Conservation (phyloP, 2,888 invertebrate species). For the Oasisia sp. region DNA sequence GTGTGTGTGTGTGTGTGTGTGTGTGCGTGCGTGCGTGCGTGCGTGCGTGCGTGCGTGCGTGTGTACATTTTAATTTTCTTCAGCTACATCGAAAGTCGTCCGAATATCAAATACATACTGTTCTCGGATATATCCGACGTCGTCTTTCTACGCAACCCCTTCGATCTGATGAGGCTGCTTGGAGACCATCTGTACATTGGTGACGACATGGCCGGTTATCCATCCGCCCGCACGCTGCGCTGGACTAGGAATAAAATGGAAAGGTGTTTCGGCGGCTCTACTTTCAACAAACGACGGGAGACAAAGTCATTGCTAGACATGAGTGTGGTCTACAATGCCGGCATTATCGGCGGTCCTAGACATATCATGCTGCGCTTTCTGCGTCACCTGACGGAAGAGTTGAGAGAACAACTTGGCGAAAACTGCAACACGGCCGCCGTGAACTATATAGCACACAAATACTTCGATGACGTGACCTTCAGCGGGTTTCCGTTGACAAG, state of each 20-base stretch:
- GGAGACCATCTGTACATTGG: constrained; percentile 20
- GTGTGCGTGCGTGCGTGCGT: too few species aligned
- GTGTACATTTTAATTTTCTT: too few species aligned
- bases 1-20: too few species aligned
- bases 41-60: too few species aligned
- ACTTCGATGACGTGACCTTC: neutral
- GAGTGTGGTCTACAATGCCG: neutral
- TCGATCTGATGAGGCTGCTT: constrained; percentile 1
- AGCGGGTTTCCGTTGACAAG: constrained; percentile 20
- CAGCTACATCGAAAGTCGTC: constrained; percentile 17
- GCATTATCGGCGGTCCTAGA: neutral
- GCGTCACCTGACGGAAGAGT: neutral
- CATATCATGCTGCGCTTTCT: constrained; percentile 17
- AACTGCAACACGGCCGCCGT: constrained; percentile 22
- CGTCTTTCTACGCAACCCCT: neutral
- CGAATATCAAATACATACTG: neutral
- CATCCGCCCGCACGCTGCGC: neutral
- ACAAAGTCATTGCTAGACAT: neutral
- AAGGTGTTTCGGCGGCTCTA: neutral
- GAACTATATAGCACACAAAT: constrained; percentile 22
- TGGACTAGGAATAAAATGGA: neutral
- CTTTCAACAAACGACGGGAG: neutral
- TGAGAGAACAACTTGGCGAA: neutral
- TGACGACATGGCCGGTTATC: neutral
- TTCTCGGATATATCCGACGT: constrained; percentile 21